Evolutionary conservation across 2,888 invertebrate species (phyloP).

Genomic region (Aphodius granarius): DNA sequence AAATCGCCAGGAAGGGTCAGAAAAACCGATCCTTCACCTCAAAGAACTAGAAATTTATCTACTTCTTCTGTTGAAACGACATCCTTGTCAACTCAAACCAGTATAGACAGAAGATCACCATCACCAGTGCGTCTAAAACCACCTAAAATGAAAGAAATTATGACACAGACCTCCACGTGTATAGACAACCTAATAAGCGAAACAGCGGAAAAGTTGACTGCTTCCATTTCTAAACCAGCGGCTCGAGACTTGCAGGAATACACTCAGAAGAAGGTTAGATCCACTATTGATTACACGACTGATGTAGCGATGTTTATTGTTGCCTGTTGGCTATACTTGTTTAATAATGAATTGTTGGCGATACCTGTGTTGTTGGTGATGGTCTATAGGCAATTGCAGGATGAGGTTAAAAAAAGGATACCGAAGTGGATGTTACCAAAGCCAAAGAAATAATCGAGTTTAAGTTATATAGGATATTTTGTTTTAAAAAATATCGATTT

Average conservation of each 20-base stretch:
- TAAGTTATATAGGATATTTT: slow-evolving; percentile 15
- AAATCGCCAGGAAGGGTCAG: slow-evolving; percentile 32
- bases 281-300: slow-evolving; percentile 71
- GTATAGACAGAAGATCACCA: slow-evolving; percentile 29
- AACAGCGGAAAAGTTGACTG: slow-evolving; percentile 12
- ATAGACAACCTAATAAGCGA: slow-evolving; percentile 39
- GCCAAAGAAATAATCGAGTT: slow-evolving; percentile 20
- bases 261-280: slow-evolving; percentile 69
- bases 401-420: slow-evolving; percentile 62
- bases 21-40: slow-evolving; percentile 21
- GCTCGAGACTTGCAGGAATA: slow-evolving; percentile 62
- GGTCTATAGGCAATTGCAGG: slow-evolving; percentile 75
- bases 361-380: slow-evolving; percentile 76
- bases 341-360: slow-evolving; percentile 78
- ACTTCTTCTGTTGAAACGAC: slow-evolving; percentile 7
- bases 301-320: slow-evolving; percentile 74
- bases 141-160: slow-evolving; percentile 48
- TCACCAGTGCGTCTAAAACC: slow-evolving; percentile 32
- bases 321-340: slow-evolving; percentile 81
- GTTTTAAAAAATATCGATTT: slow-evolving; percentile 23
- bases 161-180: slow-evolving; percentile 50
- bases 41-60: slow-evolving; percentile 6
- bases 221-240: slow-evolving; percentile 35
- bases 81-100: slow-evolving; percentile 23
- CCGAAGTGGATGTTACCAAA: slow-evolving; percentile 60